Evolutionary conservation across 2,113 vertebrate species (phyloP).

Genomic region (Callipepla squamata): DNA sequence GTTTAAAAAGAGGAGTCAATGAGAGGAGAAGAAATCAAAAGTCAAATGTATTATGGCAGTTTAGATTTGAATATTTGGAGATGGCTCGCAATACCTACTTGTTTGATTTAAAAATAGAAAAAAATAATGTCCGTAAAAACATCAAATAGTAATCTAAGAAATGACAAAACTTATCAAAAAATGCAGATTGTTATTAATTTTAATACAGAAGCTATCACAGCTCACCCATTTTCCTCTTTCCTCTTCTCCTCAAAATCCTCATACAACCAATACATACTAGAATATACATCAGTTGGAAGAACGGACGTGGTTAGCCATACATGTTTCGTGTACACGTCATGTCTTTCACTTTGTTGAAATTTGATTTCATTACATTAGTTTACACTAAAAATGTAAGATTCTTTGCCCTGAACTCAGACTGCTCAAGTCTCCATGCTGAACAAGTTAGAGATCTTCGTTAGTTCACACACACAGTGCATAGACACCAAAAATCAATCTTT

Average conservation of each 20-base stretch:
- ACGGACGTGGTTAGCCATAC: not conserved
- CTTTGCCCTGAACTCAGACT: not conserved
- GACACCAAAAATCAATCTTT: not conserved
- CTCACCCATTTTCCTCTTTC: not conserved
- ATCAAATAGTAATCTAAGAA: not conserved
- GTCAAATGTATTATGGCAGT: not conserved
- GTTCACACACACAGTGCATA: not conserved
- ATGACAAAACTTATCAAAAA: not conserved
- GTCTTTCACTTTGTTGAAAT: not conserved
- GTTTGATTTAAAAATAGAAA: not conserved
- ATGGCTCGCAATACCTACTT: not conserved
- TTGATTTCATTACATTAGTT: not conserved
- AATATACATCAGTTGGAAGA: not conserved
- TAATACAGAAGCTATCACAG: not conserved
- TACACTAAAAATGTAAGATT: not conserved
- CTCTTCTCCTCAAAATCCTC: not conserved
- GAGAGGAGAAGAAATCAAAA: not conserved
- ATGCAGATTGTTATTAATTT: not conserved
- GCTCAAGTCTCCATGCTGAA: not conserved
- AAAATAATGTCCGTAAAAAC: not conserved
- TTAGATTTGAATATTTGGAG: not conserved
- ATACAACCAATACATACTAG: not conserved
- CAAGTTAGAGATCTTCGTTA: not conserved
- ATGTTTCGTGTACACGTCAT: not conserved
- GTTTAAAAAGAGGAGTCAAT: not conserved